phyloP scores from a whole-genome alignment of 2,113 vertebrate genomes.

The Turnix velox region DNA sequence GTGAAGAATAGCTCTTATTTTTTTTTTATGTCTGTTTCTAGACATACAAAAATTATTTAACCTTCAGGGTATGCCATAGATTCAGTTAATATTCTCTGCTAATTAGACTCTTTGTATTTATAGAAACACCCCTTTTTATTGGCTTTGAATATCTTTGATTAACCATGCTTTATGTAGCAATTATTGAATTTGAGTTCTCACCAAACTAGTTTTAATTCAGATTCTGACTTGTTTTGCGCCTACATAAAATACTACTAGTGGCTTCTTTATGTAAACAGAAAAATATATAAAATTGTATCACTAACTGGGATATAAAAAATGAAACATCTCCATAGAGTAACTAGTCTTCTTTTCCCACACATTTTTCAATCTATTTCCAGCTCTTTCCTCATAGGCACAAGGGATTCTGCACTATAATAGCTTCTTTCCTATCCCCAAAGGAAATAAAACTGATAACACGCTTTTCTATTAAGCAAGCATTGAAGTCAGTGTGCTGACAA shows the following conservation, averaged over 20 bases:
- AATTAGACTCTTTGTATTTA: background rate
- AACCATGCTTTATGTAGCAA: background rate
- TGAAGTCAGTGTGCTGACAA: background rate
- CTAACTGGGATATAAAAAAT: background rate
- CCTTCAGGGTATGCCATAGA: background rate
- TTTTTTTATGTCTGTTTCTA: background rate
- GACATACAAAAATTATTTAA: background rate
- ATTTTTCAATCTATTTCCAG: constrained; percentile 33
- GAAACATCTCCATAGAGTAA: background rate
- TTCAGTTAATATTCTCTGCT: background rate
- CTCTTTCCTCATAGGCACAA: background rate
- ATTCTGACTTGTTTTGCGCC: background rate
- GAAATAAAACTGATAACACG: constrained; percentile 31
- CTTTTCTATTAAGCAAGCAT: constrained; percentile 22
- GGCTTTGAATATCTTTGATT: background rate
- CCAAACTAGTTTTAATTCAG: background rate
- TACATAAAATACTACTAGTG: background rate
- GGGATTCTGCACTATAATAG: constrained; percentile 17
- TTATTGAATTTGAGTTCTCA: background rate
- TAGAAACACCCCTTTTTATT: background rate
- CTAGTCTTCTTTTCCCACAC: background rate
- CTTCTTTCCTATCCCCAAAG: constrained; percentile 2
- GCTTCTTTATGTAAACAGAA: constrained; percentile 29
- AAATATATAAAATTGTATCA: background rate
- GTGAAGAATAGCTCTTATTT: background rate